Conservation (phyloP, 2,797 vertebrate species). For the Mastacembelus armatus region DNA sequence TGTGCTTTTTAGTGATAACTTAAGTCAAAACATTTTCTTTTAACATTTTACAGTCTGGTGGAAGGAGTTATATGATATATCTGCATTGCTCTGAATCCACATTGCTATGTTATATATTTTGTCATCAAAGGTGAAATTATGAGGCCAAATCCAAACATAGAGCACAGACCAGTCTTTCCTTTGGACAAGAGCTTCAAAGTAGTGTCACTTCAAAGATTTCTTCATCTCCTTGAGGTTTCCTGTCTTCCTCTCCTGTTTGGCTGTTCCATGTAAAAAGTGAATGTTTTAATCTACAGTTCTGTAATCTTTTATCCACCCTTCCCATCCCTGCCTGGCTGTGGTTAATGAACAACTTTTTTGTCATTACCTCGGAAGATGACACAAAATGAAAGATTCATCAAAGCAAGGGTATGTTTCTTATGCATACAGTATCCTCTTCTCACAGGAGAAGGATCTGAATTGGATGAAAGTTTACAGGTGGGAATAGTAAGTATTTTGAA, state of each 20-base stretch:
- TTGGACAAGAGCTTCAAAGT: conserved; percentile 76
- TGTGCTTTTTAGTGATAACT: conserved; percentile 39
- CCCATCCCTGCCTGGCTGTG: conserved; percentile 26
- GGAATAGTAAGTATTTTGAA: conserved; percentile 18
- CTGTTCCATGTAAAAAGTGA: conserved; percentile 43
- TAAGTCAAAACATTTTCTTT: conserved; percentile 39
- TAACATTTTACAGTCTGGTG: conserved; percentile 21
- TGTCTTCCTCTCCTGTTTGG: conserved; percentile 36
- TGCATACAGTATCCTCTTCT: conserved; percentile 18
- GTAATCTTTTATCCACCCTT: conserved; percentile 46
- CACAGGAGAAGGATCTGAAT: conserved; percentile 9
- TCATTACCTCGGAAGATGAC: conserved; percentile 50
- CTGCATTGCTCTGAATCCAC: conserved; percentile 9
- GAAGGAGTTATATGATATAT: conserved; percentile 6
- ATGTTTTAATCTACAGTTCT: conserved; percentile 57
- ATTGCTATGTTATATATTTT: conserved; percentile 8
- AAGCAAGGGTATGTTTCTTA: conserved; percentile 35
- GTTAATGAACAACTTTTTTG: conserved; percentile 55
- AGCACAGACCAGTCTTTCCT: conserved; percentile 45
- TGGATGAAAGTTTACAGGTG: conserved; percentile 15
- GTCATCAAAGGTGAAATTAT: conserved; percentile 46
- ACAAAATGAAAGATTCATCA: conserved; percentile 68
- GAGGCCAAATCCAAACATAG: conserved; percentile 24
- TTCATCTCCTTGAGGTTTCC: conserved; percentile 66
- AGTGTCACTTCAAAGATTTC: conserved; percentile 77